These are phyloP conservation scores for Sarcophilus harrisii DNA, from an alignment of 2,797 vertebrate genomes.

Conservation along the genomic window DNA sequence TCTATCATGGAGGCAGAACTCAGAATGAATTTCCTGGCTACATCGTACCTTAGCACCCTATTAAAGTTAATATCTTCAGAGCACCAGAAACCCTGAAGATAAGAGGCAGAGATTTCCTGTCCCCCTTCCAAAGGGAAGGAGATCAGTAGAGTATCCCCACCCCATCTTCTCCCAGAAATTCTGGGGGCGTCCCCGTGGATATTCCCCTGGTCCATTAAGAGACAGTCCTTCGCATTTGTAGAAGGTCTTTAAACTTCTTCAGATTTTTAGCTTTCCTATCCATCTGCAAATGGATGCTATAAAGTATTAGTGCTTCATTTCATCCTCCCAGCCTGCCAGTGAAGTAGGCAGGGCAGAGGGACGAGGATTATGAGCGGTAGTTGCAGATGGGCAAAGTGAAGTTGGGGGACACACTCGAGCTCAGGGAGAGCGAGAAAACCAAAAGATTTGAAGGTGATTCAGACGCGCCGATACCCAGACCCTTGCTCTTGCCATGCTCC, in stretches of 20 bases:
- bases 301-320: slow-evolving; percentile 16
- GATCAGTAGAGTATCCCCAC: neutral
- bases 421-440: slow-evolving; percentile 6
- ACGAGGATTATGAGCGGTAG: slow-evolving; percentile 17
- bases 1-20: neutral
- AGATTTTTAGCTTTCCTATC: slow-evolving; percentile 42
- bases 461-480: slow-evolving; percentile 24
- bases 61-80: neutral
- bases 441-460: slow-evolving; percentile 3
- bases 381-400: slow-evolving; percentile 54
- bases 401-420: slow-evolving; percentile 48
- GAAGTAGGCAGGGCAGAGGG: slow-evolving; percentile 17
- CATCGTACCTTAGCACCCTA: neutral
- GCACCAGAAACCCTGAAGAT: neutral
- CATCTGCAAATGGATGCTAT: neutral
- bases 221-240: neutral
- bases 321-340: neutral
- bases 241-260: slow-evolving; percentile 34
- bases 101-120: neutral
- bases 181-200: neutral
- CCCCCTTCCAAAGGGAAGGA: neutral
- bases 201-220: neutral
- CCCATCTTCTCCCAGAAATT: neutral
- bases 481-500: slow-evolving; percentile 29
- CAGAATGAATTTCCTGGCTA: neutral